Conservation (phyloP, 1,140 invertebrate species). For the Drosophila pallidifrons region DNA sequence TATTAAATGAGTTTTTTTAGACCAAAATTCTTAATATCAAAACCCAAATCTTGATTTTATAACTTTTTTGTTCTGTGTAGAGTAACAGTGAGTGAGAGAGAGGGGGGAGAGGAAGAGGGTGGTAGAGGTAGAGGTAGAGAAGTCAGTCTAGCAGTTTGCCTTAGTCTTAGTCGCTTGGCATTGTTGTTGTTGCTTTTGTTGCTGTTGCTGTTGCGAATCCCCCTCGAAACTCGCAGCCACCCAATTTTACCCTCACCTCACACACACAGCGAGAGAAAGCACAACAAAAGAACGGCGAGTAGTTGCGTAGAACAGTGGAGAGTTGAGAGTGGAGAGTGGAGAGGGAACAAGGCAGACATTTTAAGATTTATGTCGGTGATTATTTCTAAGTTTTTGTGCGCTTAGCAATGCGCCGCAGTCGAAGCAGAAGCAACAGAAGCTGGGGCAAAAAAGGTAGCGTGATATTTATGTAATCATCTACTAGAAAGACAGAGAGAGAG, state of each 20-base stretch:
- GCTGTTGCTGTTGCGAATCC: not conserved
- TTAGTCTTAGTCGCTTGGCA: not conserved
- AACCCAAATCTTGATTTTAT: too few relatives aligned
- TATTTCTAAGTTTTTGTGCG: constrained; percentile 84
- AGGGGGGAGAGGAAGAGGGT: not conserved
- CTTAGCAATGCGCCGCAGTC: constrained; percentile 59
- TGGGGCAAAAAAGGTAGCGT: constrained; percentile 8
- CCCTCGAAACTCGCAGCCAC: too few relatives aligned
- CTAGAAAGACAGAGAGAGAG: not conserved
- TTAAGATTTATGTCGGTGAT: constrained; percentile 85
- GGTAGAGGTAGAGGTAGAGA: not conserved
- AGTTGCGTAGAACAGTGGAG: constrained; percentile 52
- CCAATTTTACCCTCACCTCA: not conserved
- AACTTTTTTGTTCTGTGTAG: too few relatives aligned
- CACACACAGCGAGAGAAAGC: constrained; percentile 1
- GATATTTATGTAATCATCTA: constrained; percentile 1
- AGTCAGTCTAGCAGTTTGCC: not conserved
- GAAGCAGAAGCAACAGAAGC: not conserved
- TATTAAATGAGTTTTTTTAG: too few relatives aligned
- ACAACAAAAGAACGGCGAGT: constrained; percentile 57
- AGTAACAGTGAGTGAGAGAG: too few relatives aligned
- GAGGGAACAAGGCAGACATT: constrained; percentile 42
- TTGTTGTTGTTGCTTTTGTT: not conserved
- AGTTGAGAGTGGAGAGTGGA: not conserved
- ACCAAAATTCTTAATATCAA: too few relatives aligned